Evolutionary conservation across 2,888 invertebrate genomes (phyloP).

Genomic region (Sturmia bella): DNA sequence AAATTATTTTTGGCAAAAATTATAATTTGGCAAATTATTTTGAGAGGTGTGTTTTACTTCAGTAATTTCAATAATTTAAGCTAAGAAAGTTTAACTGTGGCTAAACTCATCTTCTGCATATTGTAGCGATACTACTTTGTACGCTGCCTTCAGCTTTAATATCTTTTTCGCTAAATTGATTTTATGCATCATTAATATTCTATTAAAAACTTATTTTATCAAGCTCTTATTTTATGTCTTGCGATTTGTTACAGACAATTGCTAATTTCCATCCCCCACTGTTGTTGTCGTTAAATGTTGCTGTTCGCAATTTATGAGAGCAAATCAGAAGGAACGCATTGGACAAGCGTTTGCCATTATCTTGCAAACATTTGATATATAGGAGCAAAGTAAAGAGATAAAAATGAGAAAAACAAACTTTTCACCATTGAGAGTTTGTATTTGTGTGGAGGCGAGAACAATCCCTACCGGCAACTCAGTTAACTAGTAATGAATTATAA

Average conservation of each 20-base stretch:
- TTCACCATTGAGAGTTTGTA: constrained; percentile 34
- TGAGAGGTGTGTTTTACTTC: too few species aligned
- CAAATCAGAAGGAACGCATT: constrained; percentile 51
- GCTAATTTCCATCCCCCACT: not conserved
- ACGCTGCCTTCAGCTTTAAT: too few species aligned
- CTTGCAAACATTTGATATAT: constrained; percentile 29
- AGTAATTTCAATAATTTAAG: too few species aligned
- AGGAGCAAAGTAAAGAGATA: not conserved
- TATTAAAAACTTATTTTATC: not conserved
- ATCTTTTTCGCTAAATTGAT: too few species aligned
- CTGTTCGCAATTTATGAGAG: constrained; percentile 43
- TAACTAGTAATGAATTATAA: too few species aligned
- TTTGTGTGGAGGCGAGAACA: too few species aligned
- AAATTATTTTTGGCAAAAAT: constrained; percentile 35
- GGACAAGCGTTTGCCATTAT: constrained; percentile 44
- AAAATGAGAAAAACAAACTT: constrained; percentile 15
- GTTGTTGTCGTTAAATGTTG: constrained; percentile 18
- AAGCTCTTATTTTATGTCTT: not conserved
- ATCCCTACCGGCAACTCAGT: too few species aligned
- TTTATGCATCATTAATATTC: not conserved
- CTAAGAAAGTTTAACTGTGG: too few species aligned
- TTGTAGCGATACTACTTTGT: too few species aligned
- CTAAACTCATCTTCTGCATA: too few species aligned
- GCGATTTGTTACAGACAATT: not conserved
- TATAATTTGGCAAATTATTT: constrained; percentile 21